Evolutionary conservation across 2,888 invertebrate genomes (phyloP).

Genomic region (Rhamphomyia laevipes): DNA sequence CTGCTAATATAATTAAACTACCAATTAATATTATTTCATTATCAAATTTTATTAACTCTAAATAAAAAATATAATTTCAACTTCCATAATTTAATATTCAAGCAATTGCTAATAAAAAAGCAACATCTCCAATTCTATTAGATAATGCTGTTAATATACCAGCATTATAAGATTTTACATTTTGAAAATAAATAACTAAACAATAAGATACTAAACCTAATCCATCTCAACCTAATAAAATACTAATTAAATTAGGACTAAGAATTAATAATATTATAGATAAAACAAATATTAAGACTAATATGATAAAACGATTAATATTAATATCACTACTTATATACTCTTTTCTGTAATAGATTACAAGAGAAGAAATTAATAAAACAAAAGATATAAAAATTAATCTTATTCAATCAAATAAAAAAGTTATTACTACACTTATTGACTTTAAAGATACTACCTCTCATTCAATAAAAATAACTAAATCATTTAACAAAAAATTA

Average conservation of each 20-base stretch:
- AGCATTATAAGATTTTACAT: slow-evolving; percentile 53
- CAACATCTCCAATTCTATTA: slow-evolving; percentile 63
- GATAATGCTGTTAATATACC: slow-evolving; percentile 59
- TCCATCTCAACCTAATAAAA: slow-evolving; percentile 63
- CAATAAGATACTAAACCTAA: slow-evolving; percentile 60
- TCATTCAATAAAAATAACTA: too few species aligned
- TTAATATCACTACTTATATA: slow-evolving; percentile 49
- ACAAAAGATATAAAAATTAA: slow-evolving; percentile 53
- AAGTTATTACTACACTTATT: slow-evolving; percentile 39
- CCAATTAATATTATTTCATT: slow-evolving; percentile 37
- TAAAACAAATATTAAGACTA: slow-evolving; percentile 52
- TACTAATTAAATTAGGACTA: slow-evolving; percentile 55
- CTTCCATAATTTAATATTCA: slow-evolving; percentile 45
- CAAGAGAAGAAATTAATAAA: slow-evolving; percentile 52
- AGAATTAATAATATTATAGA: slow-evolving; percentile 58
- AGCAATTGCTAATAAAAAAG: slow-evolving; percentile 49
- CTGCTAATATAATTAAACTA: too few species aligned
- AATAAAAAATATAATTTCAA: slow-evolving; percentile 44
- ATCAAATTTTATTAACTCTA: slow-evolving; percentile 41
- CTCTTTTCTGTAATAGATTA: slow-evolving; percentile 50
- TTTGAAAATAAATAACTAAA: slow-evolving; percentile 46
- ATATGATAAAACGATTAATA: slow-evolving; percentile 51
- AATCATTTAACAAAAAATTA: slow-evolving; percentile 41
- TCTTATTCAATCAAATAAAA: slow-evolving; percentile 53
- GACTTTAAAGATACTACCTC: too few species aligned